A percentile compares a stretch with the other conserved stretches of the same genome.
Evolutionary conservation across 2,888 invertebrate genomes (phyloP).

Genomic region (Plebejus argus): DNA sequence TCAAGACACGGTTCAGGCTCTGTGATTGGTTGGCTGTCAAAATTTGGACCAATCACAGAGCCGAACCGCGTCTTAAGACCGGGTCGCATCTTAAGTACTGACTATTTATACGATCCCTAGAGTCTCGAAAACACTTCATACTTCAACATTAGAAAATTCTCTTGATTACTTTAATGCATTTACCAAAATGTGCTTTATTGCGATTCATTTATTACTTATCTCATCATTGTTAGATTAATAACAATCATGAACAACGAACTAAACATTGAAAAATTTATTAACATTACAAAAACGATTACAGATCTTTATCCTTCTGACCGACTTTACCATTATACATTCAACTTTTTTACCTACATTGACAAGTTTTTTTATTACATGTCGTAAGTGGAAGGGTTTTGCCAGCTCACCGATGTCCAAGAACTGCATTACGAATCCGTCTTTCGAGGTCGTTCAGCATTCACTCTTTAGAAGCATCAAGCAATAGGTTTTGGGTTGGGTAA

Average conservation of each 20-base stretch:
- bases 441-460: slow-evolving; percentile 27
- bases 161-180: too few relatives aligned
- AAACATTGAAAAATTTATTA: neutral
- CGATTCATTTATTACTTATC: neutral
- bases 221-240: neutral
- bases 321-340: neutral
- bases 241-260: neutral
- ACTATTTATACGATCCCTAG: too few relatives aligned
- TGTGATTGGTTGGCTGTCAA: too few relatives aligned
- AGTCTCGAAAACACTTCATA: neutral
- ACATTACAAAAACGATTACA: neutral
- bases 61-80: too few relatives aligned
- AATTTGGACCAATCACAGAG: too few relatives aligned
- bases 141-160: neutral
- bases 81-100: too few relatives aligned
- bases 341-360: neutral
- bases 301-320: neutral
- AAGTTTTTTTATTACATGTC: slow-evolving; percentile 1
- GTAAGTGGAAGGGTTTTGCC: slow-evolving; percentile 14
- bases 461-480: slow-evolving; percentile 5
- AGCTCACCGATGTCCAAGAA: slow-evolving; percentile 21
- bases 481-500: neutral
- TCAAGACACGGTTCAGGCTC: too few relatives aligned
- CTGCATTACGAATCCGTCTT: slow-evolving; percentile 25
- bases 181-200: neutral